Base-by-base conservation (phyloP, 2,888 invertebrate genomes). In the Magallana nippona region DNA sequence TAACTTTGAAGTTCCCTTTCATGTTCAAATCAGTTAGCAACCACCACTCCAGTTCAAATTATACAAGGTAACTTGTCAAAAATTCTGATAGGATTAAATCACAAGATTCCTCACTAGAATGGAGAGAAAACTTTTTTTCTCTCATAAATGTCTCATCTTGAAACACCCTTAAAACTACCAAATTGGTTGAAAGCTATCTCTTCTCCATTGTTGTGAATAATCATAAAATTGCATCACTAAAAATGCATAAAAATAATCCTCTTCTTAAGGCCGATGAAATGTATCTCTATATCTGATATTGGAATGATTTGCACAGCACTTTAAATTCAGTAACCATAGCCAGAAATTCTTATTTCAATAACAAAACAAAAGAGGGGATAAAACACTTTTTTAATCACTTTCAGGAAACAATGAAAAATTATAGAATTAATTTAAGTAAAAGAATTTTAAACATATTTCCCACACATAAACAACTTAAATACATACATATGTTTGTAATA, bases 241-340 rank as follows among this genome's bases (percentile, higher is more conserved):
- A 60, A 71, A 71, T 71, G 71, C 71, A 71, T 71, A 71, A 71
- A 71, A 71, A 27, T 71, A 71, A 71, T 71, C 71, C 71, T 32
- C 17, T 60, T 60, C 60, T n/a, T n/a, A 60, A 10, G 60, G 71
- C 32, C 32, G 11, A 15, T 27, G 71, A 71, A 71, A 71, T 71
- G 11, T 71, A 71, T 71, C 71, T 71, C 32, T 11, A 22, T 71
- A 71, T 71, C 71, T 27, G 27, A 71, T 13, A 27, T 22, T 27
- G 27, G 32, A 71, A 71, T 71, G 19, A 63, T 63, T 22, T 22
- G 32, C 11, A 27, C 32, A 27, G 22, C 22, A 27, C 32, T 71
- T 27, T 22, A 44, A 44, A 44, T 44, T 44, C 44, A 44, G 44
- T 44, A 44, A 44, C 44, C 44, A 44, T 44, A 44, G 44, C 44